These are phyloP conservation scores for Pogonus chalceus DNA, from an alignment of 1,140 invertebrate species.

Conservation along the genomic window DNA sequence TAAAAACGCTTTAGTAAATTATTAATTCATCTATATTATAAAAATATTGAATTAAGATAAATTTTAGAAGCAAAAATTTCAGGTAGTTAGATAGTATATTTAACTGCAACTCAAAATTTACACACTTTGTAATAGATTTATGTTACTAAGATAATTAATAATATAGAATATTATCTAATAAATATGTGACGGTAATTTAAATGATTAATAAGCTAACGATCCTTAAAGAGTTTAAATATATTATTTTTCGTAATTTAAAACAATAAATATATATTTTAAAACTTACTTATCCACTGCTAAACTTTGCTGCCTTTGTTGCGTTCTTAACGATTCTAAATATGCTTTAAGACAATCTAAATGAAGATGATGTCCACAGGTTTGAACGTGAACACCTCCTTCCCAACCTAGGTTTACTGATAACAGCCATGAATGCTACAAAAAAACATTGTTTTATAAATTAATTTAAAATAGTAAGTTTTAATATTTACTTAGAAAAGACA, in stretches of 20 bases:
- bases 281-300: conserved; percentile 56
- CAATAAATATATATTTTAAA: conserved; percentile 5
- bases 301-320: conserved; percentile 60
- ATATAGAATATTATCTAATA: no score
- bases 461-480: conserved; percentile 1
- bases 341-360: conserved; percentile 87
- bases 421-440: conserved; percentile 58
- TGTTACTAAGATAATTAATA: no score
- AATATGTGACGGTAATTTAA: no score
- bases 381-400: conserved; percentile 89
- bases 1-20: no score
- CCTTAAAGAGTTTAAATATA: conserved; percentile 29
- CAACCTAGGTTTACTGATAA: conserved; percentile 79
- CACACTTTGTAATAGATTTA: no score
- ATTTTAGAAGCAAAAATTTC: no score
- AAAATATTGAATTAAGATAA: no score
- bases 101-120: no score
- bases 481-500: no score
- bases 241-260: conserved; percentile 4
- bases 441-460: conserved; percentile 14
- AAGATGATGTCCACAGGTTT: conserved; percentile 92
- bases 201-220: conserved; percentile 87
- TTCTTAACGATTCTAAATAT: conserved; percentile 73
- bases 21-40: no score
- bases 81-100: no score